Conservation (phyloP, 2,888 invertebrate genomes). For the Busseola fusca region DNA sequence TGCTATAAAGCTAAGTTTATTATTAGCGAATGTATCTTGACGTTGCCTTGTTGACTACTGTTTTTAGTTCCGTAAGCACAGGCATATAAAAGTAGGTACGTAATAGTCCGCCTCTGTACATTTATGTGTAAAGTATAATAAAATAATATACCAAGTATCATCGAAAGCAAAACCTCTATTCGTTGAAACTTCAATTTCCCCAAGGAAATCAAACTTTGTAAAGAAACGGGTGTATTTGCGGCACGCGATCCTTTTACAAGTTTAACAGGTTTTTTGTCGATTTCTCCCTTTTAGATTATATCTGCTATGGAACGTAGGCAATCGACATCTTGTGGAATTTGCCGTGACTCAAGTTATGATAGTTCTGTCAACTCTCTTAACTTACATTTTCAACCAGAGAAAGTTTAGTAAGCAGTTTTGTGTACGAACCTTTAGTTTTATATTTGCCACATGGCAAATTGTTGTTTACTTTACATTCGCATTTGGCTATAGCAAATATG, state of each 20-base stretch:
- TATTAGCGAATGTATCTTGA: not conserved
- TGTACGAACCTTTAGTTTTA: conserved; percentile 13
- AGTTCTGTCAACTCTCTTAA: conserved; percentile 11
- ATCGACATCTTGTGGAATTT: conserved; percentile 32
- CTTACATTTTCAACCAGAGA: not conserved
- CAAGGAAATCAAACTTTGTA: conserved; percentile 54
- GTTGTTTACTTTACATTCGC: conserved; percentile 50
- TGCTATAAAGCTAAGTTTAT: not conserved
- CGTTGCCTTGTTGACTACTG: not conserved
- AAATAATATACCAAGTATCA: not conserved
- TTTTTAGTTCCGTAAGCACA: not conserved
- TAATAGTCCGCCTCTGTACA: no score
- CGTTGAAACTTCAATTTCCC: conserved; percentile 49
- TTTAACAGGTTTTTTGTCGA: conserved; percentile 52
- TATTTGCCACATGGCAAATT: conserved; percentile 43
- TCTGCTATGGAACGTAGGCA: conserved; percentile 30
- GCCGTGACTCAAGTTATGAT: conserved; percentile 9
- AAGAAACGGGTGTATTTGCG: conserved; percentile 40
- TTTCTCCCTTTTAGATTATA: conserved; percentile 48
- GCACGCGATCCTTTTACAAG: conserved; percentile 54
- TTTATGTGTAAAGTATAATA: no score
- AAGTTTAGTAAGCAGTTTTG: conserved; percentile 12
- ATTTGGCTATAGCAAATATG: conserved; percentile 67
- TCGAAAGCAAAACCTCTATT: conserved; percentile 22
- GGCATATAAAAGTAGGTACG: not conserved